phyloP scores from a whole-genome alignment of 1,140 invertebrate genomes.

The Tetragonula clypearis region DNA sequence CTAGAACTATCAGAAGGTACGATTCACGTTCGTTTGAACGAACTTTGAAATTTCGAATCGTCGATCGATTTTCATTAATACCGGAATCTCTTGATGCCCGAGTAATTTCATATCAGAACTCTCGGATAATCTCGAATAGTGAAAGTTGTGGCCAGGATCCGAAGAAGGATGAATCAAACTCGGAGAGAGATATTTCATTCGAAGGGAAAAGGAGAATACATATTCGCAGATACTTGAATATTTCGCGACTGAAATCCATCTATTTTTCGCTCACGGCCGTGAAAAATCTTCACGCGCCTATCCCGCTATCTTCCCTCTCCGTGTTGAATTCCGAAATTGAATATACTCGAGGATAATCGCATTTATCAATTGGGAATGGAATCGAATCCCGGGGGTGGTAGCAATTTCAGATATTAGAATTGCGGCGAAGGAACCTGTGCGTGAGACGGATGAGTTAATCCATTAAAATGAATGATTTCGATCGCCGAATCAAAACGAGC shows the following conservation, averaged over 20 bases:
- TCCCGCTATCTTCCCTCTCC: background rate
- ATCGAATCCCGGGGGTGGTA: too few relatives aligned
- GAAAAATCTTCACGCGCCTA: background rate
- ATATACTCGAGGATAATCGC: background rate
- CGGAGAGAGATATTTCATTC: too few relatives aligned
- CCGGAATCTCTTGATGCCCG: too few relatives aligned
- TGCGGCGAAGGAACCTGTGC: background rate
- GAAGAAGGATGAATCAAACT: background rate
- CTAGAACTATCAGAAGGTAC: too few relatives aligned
- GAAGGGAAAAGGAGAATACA: too few relatives aligned
- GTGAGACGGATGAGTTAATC: background rate
- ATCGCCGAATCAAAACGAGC: background rate
- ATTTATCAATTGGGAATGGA: background rate
- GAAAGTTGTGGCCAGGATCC: too few relatives aligned
- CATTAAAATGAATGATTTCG: slow-evolving; percentile 20
- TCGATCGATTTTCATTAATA: too few relatives aligned
- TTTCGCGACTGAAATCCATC: background rate
- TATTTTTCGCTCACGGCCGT: background rate
- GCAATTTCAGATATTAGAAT: background rate
- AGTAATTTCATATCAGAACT: background rate
- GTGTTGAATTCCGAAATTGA: background rate
- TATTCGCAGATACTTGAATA: background rate
- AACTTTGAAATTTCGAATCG: too few relatives aligned
- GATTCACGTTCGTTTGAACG: too few relatives aligned
- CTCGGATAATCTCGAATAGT: background rate